Percentiles rank a stretch among this genome's conserved stretches.
Conservation (phyloP, 1,140 invertebrate species). For the Hylyphantes graminicola region DNA sequence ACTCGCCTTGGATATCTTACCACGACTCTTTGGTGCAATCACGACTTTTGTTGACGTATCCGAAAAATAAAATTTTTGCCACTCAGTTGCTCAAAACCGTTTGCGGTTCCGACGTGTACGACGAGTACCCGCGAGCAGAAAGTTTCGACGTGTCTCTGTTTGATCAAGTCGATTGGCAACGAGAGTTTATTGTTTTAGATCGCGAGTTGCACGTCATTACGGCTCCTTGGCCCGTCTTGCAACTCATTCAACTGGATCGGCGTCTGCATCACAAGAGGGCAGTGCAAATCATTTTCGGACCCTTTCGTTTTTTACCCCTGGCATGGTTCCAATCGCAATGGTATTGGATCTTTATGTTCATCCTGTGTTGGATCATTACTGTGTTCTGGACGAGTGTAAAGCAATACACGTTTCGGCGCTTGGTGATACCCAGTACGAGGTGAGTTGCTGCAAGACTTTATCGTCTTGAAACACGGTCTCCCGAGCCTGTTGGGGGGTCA, state of each 20-base stretch:
- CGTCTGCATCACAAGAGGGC: neutral
- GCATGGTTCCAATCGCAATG: neutral
- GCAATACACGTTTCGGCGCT: no score
- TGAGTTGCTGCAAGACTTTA: no score
- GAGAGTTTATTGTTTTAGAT: neutral
- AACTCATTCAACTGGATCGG: neutral
- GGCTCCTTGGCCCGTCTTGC: neutral
- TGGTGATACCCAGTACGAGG: no score
- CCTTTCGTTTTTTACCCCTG: neutral
- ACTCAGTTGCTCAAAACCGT: neutral
- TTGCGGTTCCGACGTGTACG: neutral
- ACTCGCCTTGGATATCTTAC: neutral
- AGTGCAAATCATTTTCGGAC: neutral
- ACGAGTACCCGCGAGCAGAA: neutral
- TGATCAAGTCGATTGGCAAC: neutral
- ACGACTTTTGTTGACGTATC: neutral
- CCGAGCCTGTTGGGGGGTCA: no score
- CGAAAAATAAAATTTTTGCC: conserved; percentile 1
- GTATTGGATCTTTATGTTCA: neutral
- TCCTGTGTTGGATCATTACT: no score
- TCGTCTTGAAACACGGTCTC: no score
- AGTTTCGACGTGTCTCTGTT: neutral
- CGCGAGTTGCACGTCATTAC: neutral
- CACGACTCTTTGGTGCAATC: neutral
- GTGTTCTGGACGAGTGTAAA: no score